These are phyloP conservation scores for Drosophila ambigua DNA, from an alignment of 1,140 invertebrate genomes.

Conservation along the genomic window DNA sequence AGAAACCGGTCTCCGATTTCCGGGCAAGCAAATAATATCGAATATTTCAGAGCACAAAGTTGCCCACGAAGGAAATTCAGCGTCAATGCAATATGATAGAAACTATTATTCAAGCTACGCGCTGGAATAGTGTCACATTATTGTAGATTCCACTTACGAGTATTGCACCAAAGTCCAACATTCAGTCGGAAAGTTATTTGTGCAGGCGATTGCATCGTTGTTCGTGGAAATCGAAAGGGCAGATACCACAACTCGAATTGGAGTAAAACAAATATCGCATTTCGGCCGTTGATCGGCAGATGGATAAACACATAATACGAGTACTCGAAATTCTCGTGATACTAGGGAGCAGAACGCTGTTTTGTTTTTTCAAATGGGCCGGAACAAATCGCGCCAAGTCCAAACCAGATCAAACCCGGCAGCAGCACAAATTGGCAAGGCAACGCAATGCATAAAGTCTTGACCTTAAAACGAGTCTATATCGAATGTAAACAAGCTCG, in stretches of 20 bases:
- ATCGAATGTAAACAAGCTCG: slow-evolving; percentile 31
- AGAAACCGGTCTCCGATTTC: slow-evolving; percentile 43
- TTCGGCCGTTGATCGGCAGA: slow-evolving; percentile 12
- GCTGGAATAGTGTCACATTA: slow-evolving; percentile 12
- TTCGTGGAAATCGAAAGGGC: neutral
- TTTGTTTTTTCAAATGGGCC: slow-evolving; percentile 27
- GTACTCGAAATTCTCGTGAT: no score
- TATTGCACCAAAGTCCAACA: neutral
- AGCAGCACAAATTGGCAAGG: slow-evolving; percentile 25
- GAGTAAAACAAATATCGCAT: slow-evolving; percentile 40
- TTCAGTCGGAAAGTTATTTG: slow-evolving; percentile 16
- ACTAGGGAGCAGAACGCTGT: slow-evolving; percentile 6
- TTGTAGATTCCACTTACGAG: slow-evolving; percentile 3
- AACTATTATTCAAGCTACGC: slow-evolving; percentile 22
- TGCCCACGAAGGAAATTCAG: slow-evolving; percentile 6
- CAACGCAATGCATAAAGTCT: slow-evolving; percentile 19
- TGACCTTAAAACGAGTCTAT: slow-evolving; percentile 33
- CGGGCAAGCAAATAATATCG: slow-evolving; percentile 37
- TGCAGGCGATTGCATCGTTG: neutral
- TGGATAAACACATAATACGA: slow-evolving; percentile 33
- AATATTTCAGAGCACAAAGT: slow-evolving; percentile 29
- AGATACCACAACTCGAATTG: slow-evolving; percentile 45
- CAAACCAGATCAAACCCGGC: slow-evolving; percentile 34
- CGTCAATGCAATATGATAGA: neutral
- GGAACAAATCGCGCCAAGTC: slow-evolving; percentile 24